Evolutionary conservation across 2,113 vertebrate species (phyloP), one percentile per base, ranked within the genome.

Genomic region (Lophura nycthemera): DNA sequence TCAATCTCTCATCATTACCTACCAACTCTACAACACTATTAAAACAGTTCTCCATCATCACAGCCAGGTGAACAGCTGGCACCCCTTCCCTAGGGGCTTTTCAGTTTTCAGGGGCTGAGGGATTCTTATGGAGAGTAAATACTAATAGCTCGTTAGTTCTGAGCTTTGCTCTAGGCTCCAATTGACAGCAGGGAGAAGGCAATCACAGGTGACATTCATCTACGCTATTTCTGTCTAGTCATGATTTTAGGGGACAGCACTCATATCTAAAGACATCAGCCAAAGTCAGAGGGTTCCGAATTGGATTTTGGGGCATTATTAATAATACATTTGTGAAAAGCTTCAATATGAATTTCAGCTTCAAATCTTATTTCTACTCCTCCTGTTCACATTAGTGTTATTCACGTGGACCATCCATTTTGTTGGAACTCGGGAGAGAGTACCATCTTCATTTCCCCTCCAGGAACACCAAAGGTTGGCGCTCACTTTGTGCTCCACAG

Each of bases 111-210:
- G 76, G 56, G 72, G n/a, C 79, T 70, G 66, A 89, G 92, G 63
- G 75, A 73, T 47, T 77, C 63, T 11, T 64, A 36, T 6, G 48
- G 42, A 83, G 48, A 76, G 10, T 15, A 72, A 70, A 88, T 48
- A 77, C 82, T 64, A 86, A 59, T 43, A 92, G 84, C 70, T 95
- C 71, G 18, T 87, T 89, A 91, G 95, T 73, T 87, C 92, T 87
- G 60, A 30, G 57, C 75, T 94, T 50, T 86, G 21, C 48, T 92
- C 50, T 22, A 57, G 52, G 52, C 69, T 89, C 76, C 57, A 88
- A 92, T 13, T 79, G 61, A 82, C 69, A 76, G 56, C 70, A 71
- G 40, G 50, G 86, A 90, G 48, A 76, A 72, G 81, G 38, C 56
- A 92, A 92, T 69, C 43, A 89, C 85, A 93, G 63, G 70, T 5